A percentile compares a stretch with the other conserved stretches of the same genome.
Evolutionary conservation across 2,888 invertebrate species (phyloP).

Genomic region (Cantharis rustica): DNA sequence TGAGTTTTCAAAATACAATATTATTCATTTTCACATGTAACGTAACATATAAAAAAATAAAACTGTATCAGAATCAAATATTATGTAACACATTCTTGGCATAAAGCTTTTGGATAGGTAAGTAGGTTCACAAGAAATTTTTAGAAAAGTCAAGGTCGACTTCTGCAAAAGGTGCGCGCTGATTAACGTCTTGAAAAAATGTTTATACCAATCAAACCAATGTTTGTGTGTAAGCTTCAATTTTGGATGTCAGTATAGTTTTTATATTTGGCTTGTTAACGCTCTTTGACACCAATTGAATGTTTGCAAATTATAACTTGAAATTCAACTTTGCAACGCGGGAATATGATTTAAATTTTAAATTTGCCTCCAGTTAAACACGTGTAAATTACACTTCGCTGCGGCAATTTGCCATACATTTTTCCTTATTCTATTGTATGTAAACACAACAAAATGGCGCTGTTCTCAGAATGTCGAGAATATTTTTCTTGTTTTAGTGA

Average conservation of each 20-base stretch:
- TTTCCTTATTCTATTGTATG: constrained; percentile 15
- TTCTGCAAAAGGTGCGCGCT: neutral
- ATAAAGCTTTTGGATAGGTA: neutral
- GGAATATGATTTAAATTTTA: constrained; percentile 23
- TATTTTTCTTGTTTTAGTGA: neutral
- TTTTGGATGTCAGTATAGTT: neutral
- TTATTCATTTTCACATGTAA: neutral
- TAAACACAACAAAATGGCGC: constrained; percentile 25
- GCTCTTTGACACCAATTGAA: constrained; percentile 19
- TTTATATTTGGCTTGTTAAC: constrained; percentile 13
- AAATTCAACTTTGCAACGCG: constrained; percentile 12
- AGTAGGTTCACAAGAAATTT: neutral
- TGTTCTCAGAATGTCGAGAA: constrained; percentile 19
- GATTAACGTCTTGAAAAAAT: neutral
- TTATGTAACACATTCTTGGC: neutral
- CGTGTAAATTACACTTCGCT: constrained; percentile 23
- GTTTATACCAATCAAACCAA: neutral
- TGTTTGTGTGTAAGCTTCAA: neutral
- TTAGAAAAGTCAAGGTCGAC: neutral
- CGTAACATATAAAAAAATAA: neutral
- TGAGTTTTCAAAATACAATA: neutral
- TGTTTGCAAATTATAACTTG: constrained; percentile 15
- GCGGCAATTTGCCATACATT: constrained; percentile 16
- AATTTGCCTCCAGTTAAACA: constrained; percentile 21
- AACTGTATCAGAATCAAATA: neutral